Evolutionary conservation across 2,888 invertebrate species (phyloP), one percentile per base, ranked within the genome.

Genomic region (Nemurella pictetii): DNA sequence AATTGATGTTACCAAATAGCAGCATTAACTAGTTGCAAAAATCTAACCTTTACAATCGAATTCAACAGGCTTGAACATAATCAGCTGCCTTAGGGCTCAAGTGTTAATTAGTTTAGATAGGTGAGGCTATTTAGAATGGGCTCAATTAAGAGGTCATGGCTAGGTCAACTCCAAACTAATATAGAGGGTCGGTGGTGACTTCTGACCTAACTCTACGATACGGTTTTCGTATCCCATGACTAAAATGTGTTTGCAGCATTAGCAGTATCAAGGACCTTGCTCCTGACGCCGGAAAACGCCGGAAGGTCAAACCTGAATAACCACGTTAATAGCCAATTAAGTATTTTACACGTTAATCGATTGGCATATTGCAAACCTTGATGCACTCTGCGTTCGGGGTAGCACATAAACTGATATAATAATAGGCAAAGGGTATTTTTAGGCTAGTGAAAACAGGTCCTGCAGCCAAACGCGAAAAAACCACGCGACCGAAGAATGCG

Each of bases 371-470:
- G 55, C 55, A 55, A 55, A 55, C 55, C 55, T 55, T 55, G 55
- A 55, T 55, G 55, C 55, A 55, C 55, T 55, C 55, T 55, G 55
- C 55, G 55, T 55, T 55, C 55, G 55, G 55, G 87, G 30, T 75
- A 77, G 26, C 84, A 25, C 32, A 83, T 35, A 85, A 74, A 82
- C 55, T 72, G 82, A 82, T 82, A 82, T 82, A 82, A 82, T 55
- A 82, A 82, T 72, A 72, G 82, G 55, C 36, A 27, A 82, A 81
- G 84, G 85, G 84, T 87, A 87, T 87, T 87, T 87, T 85, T 87
- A 87, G 87, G 84, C 55, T 78, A 80, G 85, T 85, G 83, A 85
- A 87, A 86, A 86, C 84, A 86, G 85, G 85, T 80, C 84, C 84
- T 83, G 55, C 12, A 85, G 78, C 82, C 27, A 82, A 82, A 82